These are phyloP conservation scores for Platichthys flesus DNA, from an alignment of 2,113 vertebrate genomes.

Conservation along the genomic window DNA sequence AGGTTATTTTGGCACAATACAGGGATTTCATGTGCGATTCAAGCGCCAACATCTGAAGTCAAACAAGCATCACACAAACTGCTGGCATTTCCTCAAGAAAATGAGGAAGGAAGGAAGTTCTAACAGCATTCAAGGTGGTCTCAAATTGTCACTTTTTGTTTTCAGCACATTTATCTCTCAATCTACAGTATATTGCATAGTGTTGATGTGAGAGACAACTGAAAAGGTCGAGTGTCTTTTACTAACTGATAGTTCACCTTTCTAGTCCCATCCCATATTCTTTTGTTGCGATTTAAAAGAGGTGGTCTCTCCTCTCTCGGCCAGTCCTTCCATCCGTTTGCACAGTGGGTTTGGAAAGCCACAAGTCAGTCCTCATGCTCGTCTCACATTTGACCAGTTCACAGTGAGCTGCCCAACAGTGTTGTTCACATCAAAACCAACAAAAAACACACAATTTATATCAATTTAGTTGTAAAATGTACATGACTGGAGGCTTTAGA, in stretches of 20 bases:
- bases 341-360: not conserved
- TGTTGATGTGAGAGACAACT: conserved; percentile 41
- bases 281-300: conserved; percentile 17
- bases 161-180: conserved; percentile 32
- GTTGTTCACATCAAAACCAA: conserved; percentile 52
- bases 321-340: not conserved
- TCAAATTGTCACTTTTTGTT: conserved; percentile 6
- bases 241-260: conserved; percentile 1
- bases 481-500: conserved; percentile 2
- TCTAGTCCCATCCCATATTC: not conserved
- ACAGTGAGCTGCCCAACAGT: conserved; percentile 39
- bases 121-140: conserved; percentile 39
- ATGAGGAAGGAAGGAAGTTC: conserved; percentile 27
- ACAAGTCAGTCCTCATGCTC: conserved; percentile 23
- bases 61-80: conserved; percentile 12
- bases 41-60: conserved; percentile 1
- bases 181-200: conserved; percentile 54
- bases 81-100: conserved; percentile 9
- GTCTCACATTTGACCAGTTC: conserved; percentile 28
- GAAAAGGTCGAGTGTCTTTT: conserved; percentile 1
- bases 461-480: conserved; percentile 39
- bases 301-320: conserved; percentile 11
- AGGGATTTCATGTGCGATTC: conserved; percentile 3
- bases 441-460: conserved; percentile 40
- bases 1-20: conserved; percentile 50